Base-by-base conservation (phyloP, 2,888 invertebrate genomes). In the Mayetiola destructor region DNA sequence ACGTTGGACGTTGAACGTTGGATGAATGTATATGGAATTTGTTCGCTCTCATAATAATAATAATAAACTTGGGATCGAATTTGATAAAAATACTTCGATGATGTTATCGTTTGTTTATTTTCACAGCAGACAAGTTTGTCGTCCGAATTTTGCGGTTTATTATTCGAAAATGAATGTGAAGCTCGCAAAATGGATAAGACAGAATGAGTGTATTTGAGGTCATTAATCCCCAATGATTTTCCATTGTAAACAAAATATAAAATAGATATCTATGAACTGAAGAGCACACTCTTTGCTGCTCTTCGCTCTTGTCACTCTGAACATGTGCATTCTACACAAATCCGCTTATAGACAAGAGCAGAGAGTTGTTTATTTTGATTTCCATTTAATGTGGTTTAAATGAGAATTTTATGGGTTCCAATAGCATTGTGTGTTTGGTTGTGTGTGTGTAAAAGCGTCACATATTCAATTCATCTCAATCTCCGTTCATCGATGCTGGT, bases 361-460 rank as follows among this genome's bases (percentile, higher is more conserved):
- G n/a, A 27, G 23, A 48, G 23, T 48, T 48, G 48, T 48, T 48
- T 48, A 27, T 48, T 6, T 48, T 48, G n/a, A 27, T 23, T 48
- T 32, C 27, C 27, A 48, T 27, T n/a, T 48, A 48, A 48, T 48
- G 48, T 48, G 48, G 27, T 48, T 48, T 48, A 27, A 48, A 48
- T 48, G 48, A 48, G 48, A 48, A n/a, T 48, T 48, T 48, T 48
- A 48, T 48, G 48, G 48, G 23, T 48, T 48, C 27, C 27, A 48
- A 48, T 48, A 48, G 48, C 48, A 27, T 27, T 16, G 27, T 48
- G n/a, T n/a, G n/a, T n/a, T n/a, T n/a, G n/a, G n/a, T n/a, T n/a
- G n/a, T n/a, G n/a, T n/a, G n/a, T n/a, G n/a, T n/a, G n/a, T n/a
- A n/a, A n/a, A n/a, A n/a, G n/a, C n/a, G n/a, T n/a, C n/a, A n/a